phyloP scores from a whole-genome alignment of 2,888 invertebrate species.

The Hartigia nigra region DNA sequence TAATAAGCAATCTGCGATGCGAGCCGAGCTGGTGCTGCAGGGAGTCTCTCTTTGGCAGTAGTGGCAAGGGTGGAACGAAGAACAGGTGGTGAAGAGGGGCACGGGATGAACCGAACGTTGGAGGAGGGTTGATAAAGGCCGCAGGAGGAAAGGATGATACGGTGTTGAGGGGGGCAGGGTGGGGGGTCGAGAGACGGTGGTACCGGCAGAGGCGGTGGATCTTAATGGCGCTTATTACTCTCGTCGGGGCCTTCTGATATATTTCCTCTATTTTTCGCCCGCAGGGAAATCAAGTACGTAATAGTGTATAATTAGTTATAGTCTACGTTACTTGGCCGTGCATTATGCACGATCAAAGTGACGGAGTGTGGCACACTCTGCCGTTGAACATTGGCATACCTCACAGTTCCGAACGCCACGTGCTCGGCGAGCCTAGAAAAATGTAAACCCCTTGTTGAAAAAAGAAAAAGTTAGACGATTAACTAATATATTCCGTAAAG shows the following conservation, averaged over 20 bases:
- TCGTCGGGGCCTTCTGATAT: conserved; percentile 58
- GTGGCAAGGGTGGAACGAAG: conserved; percentile 21
- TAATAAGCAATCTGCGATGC: conserved; percentile 58
- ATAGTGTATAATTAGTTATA: conserved; percentile 63
- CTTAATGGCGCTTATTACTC: conserved; percentile 65
- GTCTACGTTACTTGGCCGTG: conserved; percentile 60
- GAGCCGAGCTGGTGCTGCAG: conserved; percentile 25
- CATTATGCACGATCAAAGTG: conserved; percentile 63
- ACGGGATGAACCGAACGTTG: neutral
- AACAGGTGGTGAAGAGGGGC: conserved; percentile 26
- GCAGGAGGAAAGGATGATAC: conserved; percentile 2
- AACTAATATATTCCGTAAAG: neutral
- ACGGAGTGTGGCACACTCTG: conserved; percentile 48
- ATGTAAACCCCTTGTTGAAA: neutral
- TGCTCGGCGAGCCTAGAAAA: neutral
- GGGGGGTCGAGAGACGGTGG: conserved; percentile 34
- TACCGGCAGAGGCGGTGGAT: conserved; percentile 39
- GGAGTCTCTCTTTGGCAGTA: conserved; percentile 5
- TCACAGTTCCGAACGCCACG: neutral
- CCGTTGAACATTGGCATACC: conserved; percentile 44
- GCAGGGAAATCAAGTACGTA: conserved; percentile 65
- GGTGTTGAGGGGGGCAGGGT: neutral
- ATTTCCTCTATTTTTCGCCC: conserved; percentile 64
- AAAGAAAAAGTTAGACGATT: neutral
- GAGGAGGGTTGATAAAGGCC: neutral